Conservation (phyloP, 1,140 invertebrate species). For the Chrysomallon squamiferum region DNA sequence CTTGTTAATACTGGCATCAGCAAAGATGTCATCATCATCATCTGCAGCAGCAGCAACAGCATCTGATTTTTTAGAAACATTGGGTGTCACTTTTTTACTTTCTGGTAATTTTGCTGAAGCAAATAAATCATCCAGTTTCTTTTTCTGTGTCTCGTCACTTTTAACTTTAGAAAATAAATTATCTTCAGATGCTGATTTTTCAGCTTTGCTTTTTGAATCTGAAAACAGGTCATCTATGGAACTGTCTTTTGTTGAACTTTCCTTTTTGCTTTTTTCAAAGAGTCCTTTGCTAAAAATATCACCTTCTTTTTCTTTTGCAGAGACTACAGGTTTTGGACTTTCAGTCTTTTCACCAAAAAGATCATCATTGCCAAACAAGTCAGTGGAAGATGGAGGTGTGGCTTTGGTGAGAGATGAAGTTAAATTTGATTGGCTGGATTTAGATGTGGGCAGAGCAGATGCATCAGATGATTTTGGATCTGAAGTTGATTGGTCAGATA, state of each 20-base stretch:
- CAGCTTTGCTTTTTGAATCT: background rate
- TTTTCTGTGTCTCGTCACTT: background rate
- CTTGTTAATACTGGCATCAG: constrained; percentile 34
- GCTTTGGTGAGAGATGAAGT: background rate
- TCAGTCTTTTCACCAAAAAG: constrained; percentile 16
- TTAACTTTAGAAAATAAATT: constrained; percentile 7
- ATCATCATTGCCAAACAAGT: constrained; percentile 52
- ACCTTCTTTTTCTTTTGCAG: background rate
- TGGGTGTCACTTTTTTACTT: background rate
- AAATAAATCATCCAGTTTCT: constrained; percentile 33
- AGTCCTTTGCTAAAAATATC: constrained; percentile 14
- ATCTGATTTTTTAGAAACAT: background rate
- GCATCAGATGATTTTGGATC: background rate
- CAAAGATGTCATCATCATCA: constrained; percentile 47
- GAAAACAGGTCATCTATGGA: background rate
- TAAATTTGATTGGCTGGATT: no score
- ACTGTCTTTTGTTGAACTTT: background rate
- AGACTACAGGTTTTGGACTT: background rate
- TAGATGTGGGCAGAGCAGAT: no score
- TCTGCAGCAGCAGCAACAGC: background rate
- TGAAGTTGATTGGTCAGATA: no score
- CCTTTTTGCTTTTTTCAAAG: constrained; percentile 2
- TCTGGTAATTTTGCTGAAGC: background rate
- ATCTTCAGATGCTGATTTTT: background rate
- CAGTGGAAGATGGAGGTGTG: constrained; percentile 26